Conservation (phyloP, 2,888 invertebrate species). For the Volucella inflata region DNA sequence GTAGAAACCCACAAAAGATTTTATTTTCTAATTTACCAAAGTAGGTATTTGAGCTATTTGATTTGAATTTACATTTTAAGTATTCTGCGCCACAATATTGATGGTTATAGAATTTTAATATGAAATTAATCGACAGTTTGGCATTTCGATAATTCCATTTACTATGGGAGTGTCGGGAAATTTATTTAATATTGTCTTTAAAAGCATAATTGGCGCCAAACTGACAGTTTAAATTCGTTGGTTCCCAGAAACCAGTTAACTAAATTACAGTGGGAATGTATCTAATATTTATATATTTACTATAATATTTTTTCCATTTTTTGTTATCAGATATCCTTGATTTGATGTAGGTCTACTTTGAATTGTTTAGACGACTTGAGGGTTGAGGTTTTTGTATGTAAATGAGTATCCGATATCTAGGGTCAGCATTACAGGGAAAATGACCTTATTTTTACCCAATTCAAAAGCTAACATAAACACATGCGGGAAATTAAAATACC, state of each 20-base stretch:
- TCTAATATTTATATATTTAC: constrained; percentile 46
- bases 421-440: constrained; percentile 51
- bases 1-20: background rate
- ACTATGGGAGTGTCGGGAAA: constrained; percentile 30
- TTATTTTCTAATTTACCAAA: background rate
- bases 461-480: background rate
- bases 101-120: constrained; percentile 39
- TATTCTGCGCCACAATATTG: constrained; percentile 36
- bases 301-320: constrained; percentile 31
- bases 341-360: constrained; percentile 46
- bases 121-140: constrained; percentile 53
- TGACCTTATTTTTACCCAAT: constrained; percentile 8
- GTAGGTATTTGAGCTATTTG: constrained; percentile 22
- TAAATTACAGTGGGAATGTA: constrained; percentile 43
- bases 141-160: constrained; percentile 42
- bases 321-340: background rate
- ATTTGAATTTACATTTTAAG: constrained; percentile 56
- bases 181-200: constrained; percentile 29
- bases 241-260: constrained; percentile 35
- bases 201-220: constrained; percentile 64
- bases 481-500: background rate
- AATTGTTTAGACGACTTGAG: constrained; percentile 21
- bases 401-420: constrained; percentile 51
- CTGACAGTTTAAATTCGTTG: constrained; percentile 42
- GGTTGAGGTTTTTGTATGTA: constrained; percentile 36